A percentile compares a stretch with the other conserved stretches of the same genome.
Conservation (phyloP, 2,888 invertebrate species). For the Drosophila demipolita region DNA sequence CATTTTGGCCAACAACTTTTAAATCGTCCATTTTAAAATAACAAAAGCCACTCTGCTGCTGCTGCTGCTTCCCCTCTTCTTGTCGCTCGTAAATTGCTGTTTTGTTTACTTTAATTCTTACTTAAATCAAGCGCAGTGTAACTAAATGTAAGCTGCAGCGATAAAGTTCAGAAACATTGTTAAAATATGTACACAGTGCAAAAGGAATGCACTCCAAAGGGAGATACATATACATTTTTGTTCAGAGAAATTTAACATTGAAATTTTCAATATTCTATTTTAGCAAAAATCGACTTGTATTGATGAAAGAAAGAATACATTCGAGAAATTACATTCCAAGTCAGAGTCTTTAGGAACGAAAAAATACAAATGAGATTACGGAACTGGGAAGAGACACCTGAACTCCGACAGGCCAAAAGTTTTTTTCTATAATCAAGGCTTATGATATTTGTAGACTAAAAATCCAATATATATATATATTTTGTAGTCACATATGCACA, state of each 20-base stretch:
- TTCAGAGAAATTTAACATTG: neutral
- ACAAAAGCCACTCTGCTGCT: slow-evolving; percentile 5
- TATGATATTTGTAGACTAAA: no score
- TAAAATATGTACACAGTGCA: slow-evolving; percentile 12
- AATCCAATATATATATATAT: no score
- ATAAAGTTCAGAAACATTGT: slow-evolving; percentile 8
- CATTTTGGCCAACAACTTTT: slow-evolving; percentile 5
- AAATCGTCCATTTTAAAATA: neutral
- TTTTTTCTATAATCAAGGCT: no score
- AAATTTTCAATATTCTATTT: neutral
- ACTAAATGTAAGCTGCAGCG: slow-evolving; percentile 27
- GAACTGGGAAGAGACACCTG: no score
- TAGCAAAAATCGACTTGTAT: accelerated
- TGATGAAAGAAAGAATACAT: neutral
- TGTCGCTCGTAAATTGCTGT: neutral
- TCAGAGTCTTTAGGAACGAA: no score
- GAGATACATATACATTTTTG: neutral
- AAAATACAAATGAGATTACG: no score
- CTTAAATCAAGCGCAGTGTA: slow-evolving; percentile 4
- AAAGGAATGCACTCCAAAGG: neutral
- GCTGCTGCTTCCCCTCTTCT: no score
- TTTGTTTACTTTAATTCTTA: slow-evolving; percentile 25
- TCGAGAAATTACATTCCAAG: neutral
- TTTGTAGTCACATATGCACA: neutral
- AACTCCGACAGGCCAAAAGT: no score